Conservation (phyloP, 2,797 vertebrate genomes). For the Poecilia wingei region DNA sequence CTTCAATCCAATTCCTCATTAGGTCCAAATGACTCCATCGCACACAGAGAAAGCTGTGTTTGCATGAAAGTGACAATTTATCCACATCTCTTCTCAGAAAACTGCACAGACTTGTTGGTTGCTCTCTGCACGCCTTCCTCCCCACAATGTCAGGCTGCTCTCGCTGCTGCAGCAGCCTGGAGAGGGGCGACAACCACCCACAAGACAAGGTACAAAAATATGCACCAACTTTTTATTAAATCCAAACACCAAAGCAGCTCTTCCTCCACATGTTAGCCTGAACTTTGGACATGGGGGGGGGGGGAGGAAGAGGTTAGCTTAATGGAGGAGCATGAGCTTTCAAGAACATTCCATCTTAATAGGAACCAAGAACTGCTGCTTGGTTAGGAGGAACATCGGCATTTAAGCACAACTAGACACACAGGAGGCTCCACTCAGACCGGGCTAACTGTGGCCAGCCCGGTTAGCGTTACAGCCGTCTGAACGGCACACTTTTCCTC, state of each 20-base stretch:
- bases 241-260: slow-evolving; percentile 48
- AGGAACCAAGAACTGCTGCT: slow-evolving; percentile 59
- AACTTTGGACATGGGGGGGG: slow-evolving; percentile 72
- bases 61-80: background rate
- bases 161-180: slow-evolving; percentile 40
- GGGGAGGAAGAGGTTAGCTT: slow-evolving; percentile 49
- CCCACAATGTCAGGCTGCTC: slow-evolving; percentile 60
- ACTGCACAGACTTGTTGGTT: slow-evolving; percentile 67
- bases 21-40: slow-evolving; percentile 1
- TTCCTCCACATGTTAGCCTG: slow-evolving; percentile 24
- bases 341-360: slow-evolving; percentile 73
- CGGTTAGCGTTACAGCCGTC: slow-evolving; percentile 41
- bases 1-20: background rate
- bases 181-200: slow-evolving; percentile 61
- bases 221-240: slow-evolving; percentile 70
- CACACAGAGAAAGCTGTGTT: background rate
- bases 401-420: slow-evolving; percentile 62
- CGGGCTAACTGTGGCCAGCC: slow-evolving; percentile 49
- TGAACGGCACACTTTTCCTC: slow-evolving; percentile 64
- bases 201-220: slow-evolving; percentile 29
- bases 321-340: slow-evolving; percentile 62
- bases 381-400: slow-evolving; percentile 56
- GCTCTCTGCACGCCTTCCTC: slow-evolving; percentile 35
- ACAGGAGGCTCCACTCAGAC: slow-evolving; percentile 37
- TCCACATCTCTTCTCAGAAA: background rate